Evolutionary conservation across 2,888 invertebrate species (phyloP).

Genomic region (Philhelius pedissequus): DNA sequence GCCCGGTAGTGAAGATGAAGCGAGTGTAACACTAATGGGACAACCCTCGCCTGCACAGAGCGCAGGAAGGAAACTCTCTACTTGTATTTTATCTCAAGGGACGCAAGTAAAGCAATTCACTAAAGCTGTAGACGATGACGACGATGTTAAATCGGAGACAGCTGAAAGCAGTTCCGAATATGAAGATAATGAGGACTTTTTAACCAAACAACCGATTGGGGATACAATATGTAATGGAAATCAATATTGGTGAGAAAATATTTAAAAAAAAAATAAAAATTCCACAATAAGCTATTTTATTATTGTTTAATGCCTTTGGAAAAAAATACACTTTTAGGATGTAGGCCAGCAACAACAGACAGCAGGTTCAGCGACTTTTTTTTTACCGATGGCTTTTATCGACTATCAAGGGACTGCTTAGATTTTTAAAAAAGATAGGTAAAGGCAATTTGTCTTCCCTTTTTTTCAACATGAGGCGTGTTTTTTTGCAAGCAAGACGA

Average conservation of each 20-base stretch:
- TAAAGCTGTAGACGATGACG: constrained; percentile 24
- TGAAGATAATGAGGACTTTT: constrained; percentile 65
- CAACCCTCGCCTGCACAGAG: background rate
- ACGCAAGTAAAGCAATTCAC: constrained; percentile 36
- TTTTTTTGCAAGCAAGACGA: too few species aligned
- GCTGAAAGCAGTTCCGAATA: constrained; percentile 70
- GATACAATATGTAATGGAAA: constrained; percentile 20
- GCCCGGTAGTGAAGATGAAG: constrained; percentile 14
- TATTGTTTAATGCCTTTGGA: too few species aligned
- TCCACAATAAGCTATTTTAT: background rate
- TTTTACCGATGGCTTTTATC: background rate
- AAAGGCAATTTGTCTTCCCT: too few species aligned
- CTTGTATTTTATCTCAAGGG: constrained; percentile 64
- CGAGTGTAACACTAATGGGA: background rate
- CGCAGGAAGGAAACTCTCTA: constrained; percentile 58
- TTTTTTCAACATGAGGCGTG: too few species aligned
- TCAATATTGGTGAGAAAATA: constrained; percentile 37
- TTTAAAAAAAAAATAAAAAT: background rate
- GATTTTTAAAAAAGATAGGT: background rate
- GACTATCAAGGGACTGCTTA: background rate
- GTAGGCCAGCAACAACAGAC: too few species aligned
- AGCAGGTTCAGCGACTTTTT: background rate
- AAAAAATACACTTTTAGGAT: too few species aligned
- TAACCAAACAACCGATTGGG: constrained; percentile 35
- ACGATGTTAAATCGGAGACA: constrained; percentile 48